Conservation (phyloP, 2,888 invertebrate species). For the Eupithecia centaureata region DNA sequence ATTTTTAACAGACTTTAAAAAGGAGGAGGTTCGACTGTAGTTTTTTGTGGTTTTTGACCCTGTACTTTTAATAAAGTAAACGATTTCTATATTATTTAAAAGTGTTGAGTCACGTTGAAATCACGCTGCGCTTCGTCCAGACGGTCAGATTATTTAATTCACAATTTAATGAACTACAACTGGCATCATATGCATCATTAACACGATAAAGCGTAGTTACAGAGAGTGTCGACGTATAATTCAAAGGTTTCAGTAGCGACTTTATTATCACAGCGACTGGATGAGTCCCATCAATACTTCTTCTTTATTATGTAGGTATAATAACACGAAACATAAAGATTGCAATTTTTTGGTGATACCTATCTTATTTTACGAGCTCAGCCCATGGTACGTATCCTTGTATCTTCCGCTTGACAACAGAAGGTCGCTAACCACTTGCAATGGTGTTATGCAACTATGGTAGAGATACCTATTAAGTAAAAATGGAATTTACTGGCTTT, state of each 20-base stretch:
- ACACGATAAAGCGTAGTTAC: neutral
- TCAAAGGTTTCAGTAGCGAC: neutral
- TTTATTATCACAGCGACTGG: neutral
- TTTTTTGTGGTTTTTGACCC: no score
- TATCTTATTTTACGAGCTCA: slow-evolving; percentile 4
- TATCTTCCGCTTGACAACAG: neutral
- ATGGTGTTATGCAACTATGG: neutral
- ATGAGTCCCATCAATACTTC: neutral
- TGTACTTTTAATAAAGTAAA: no score
- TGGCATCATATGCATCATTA: neutral
- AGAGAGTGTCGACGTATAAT: neutral
- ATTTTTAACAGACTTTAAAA: neutral
- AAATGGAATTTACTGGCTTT: neutral
- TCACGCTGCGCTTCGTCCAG: no score
- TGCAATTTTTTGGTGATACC: slow-evolving; percentile 5
- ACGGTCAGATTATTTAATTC: no score
- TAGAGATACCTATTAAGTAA: neutral
- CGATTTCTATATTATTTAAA: no score
- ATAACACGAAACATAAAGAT: slow-evolving; percentile 9
- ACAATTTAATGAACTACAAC: neutral
- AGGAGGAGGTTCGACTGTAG: no score
- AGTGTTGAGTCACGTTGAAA: no score
- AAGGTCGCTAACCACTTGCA: neutral
- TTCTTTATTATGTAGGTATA: slow-evolving; percentile 1
- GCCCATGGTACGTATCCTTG: neutral